A percentile compares a stretch with the other conserved stretches of the same genome.
Evolutionary conservation across 2,888 invertebrate species (phyloP).

Genomic region (Pogonocherus hispidulus): DNA sequence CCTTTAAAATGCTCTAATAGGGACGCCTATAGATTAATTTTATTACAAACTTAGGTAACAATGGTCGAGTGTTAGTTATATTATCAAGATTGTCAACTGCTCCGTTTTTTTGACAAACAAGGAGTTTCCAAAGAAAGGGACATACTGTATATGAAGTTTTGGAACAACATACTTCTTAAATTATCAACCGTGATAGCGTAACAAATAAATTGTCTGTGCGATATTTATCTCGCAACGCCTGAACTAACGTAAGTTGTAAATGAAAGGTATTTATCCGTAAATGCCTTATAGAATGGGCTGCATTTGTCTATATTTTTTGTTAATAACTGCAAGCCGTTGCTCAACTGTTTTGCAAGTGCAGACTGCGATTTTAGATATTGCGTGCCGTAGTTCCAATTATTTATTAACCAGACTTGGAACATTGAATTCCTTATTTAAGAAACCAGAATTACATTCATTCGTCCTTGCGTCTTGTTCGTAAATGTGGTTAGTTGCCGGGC

Average conservation of each 20-base stretch:
- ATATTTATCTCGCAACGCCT: conserved; percentile 3
- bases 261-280: conserved; percentile 30
- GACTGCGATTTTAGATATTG: conserved; percentile 34
- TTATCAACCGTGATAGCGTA: no score
- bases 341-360: conserved; percentile 34
- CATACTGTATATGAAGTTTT: no score
- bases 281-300: conserved; percentile 26
- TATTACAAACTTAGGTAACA: no score
- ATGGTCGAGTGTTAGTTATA: no score
- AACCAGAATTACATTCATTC: conserved; percentile 38
- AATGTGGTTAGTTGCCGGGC: background rate
- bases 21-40: no score
- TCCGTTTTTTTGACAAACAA: no score
- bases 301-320: conserved; percentile 32
- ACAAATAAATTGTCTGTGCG: background rate
- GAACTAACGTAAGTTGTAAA: conserved; percentile 17
- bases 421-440: conserved; percentile 32
- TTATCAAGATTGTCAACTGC: no score
- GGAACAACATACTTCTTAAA: no score
- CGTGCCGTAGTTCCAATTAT: conserved; percentile 28
- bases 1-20: no score
- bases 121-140: no score
- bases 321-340: conserved; percentile 27
- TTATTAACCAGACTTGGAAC: conserved; percentile 29
- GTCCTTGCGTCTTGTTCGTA: conserved; percentile 30